Conservation (phyloP, 2,797 vertebrate species). For the Lithobates sylvaticus region DNA sequence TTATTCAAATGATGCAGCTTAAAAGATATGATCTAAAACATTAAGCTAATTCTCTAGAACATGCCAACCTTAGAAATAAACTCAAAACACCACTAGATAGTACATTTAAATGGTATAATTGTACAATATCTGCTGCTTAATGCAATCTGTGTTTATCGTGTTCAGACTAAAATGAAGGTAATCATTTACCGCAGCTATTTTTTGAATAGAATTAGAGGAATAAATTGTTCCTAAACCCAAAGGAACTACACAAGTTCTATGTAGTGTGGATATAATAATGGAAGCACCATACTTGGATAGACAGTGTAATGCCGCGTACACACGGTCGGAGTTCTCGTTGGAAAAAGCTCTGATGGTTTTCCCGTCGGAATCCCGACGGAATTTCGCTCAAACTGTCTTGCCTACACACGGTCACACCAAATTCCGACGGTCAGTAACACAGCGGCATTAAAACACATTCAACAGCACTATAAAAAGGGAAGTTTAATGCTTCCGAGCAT, state of each 20-base stretch:
- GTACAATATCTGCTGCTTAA: slow-evolving; percentile 45
- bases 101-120: slow-evolving; percentile 54
- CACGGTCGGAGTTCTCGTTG: no score
- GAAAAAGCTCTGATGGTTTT: no score
- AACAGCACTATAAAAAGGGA: no score
- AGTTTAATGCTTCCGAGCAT: no score
- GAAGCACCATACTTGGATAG: neutral
- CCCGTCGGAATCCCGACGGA: no score
- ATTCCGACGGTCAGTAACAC: no score
- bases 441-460: no score
- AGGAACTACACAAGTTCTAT: slow-evolving; percentile 18
- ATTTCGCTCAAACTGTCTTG: no score
- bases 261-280: neutral
- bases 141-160: slow-evolving; percentile 46
- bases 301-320: no score
- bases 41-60: slow-evolving; percentile 40
- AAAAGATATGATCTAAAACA: slow-evolving; percentile 42
- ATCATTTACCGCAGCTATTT: slow-evolving; percentile 36
- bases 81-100: slow-evolving; percentile 37
- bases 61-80: slow-evolving; percentile 26
- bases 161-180: slow-evolving; percentile 26
- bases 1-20: slow-evolving; percentile 20
- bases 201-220: slow-evolving; percentile 28
- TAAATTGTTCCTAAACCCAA: slow-evolving; percentile 12
- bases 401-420: no score